These are phyloP conservation scores for Clarias macrocephalus DNA, from an alignment of 2,113 vertebrate species.

Conservation along the genomic window DNA sequence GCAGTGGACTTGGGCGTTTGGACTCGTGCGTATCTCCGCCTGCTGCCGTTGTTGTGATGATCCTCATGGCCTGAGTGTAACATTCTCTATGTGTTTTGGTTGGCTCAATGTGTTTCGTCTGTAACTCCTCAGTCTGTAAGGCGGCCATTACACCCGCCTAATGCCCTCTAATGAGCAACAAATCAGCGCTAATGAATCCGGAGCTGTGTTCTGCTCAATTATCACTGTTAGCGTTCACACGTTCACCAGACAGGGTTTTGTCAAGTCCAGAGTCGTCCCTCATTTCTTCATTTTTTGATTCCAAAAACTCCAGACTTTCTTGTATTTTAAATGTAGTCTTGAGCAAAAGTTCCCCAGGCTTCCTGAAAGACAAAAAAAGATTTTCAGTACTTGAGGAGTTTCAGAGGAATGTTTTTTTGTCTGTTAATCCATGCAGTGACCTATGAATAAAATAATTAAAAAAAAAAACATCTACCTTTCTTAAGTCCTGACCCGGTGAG, in stretches of 20 bases:
- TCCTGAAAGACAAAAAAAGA: too few species aligned
- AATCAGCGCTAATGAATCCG: slow-evolving; percentile 12
- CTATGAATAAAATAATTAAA: too few species aligned
- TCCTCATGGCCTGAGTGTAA: neutral
- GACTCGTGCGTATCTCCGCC: neutral
- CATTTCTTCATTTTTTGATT: too few species aligned
- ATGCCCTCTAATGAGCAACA: slow-evolving; percentile 17
- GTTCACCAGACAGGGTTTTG: neutral
- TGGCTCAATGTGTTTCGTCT: neutral
- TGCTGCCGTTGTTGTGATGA: neutral
- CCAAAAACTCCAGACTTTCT: too few species aligned
- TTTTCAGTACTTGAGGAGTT: too few species aligned
- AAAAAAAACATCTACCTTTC: too few species aligned
- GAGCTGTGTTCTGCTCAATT: neutral
- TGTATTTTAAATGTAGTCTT: too few species aligned
- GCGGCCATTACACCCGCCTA: slow-evolving; percentile 7
- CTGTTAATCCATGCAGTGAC: too few species aligned
- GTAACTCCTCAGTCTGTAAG: neutral
- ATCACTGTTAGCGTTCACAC: neutral
- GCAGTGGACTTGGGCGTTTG: neutral
- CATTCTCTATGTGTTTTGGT: neutral
- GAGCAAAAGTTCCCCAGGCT: too few species aligned
- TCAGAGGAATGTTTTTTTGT: too few species aligned
- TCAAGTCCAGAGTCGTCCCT: neutral
- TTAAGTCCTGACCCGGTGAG: too few species aligned